These are phyloP conservation scores for Emydoidea blandingii DNA, from an alignment of 2,797 vertebrate genomes.

Conservation along the genomic window DNA sequence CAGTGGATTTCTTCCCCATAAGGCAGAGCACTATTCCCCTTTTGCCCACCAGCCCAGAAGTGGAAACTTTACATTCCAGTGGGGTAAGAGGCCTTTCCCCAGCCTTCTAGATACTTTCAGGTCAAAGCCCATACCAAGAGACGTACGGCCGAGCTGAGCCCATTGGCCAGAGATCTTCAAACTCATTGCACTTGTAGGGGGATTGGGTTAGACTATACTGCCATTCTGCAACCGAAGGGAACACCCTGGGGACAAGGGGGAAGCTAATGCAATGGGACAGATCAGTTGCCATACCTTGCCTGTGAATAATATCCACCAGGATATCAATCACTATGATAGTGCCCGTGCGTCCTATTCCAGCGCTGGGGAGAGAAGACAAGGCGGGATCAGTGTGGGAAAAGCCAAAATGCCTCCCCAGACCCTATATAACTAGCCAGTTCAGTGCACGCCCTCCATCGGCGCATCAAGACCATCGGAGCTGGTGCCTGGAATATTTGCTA, in stretches of 20 bases:
- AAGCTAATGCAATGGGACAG: rapidly evolving
- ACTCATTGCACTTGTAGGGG: not conserved
- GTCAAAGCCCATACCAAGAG: not conserved
- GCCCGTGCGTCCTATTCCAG: constrained; percentile 90
- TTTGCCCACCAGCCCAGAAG: not conserved
- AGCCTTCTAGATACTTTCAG: rapidly evolving
- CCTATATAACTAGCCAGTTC: not conserved
- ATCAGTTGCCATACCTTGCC: constrained; percentile 81
- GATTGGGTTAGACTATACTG: not conserved
- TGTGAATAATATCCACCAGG: constrained; percentile 87
- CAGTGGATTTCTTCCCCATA: rapidly evolving
- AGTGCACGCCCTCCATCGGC: too few relatives aligned
- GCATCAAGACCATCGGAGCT: rapidly evolving
- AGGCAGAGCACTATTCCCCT: not conserved
- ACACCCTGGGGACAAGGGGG: not conserved
- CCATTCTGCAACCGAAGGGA: not conserved
- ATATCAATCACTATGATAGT: constrained; percentile 91
- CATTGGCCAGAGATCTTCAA: not conserved
- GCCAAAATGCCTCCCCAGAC: rapidly evolving
- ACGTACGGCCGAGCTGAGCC: not conserved
- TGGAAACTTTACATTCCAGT: too few relatives aligned
- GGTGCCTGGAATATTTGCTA: rapidly evolving
- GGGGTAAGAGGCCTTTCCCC: not conserved
- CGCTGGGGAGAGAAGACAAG: constrained; percentile 72
- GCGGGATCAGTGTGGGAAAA: not conserved